Evolutionary conservation across 2,797 vertebrate genomes (phyloP).

Genomic region (Esox masquinongy): DNA sequence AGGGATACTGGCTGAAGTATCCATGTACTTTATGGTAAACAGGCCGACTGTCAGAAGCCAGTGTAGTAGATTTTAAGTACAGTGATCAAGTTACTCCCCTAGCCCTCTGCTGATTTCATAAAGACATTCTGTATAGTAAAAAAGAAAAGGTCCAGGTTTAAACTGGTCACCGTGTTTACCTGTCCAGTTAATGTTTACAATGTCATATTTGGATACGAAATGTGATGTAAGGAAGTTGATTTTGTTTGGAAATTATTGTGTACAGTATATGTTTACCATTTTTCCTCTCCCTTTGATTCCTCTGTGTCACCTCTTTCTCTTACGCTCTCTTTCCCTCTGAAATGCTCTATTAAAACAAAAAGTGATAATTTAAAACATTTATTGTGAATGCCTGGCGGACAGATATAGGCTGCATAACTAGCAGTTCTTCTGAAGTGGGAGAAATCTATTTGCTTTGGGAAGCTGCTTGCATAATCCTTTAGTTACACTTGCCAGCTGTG

Average conservation of each 20-base stretch:
- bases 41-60: not conserved
- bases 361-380: conserved; percentile 58
- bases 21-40: conserved; percentile 53
- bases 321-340: conserved; percentile 43
- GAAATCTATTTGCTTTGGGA: conserved; percentile 86
- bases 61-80: not conserved
- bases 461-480: conserved; percentile 91
- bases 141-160: not conserved
- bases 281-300: conserved; percentile 13
- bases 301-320: not conserved
- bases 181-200: not conserved
- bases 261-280: not conserved
- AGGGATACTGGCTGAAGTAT: conserved; percentile 40
- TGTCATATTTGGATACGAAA: not conserved
- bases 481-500: conserved; percentile 92
- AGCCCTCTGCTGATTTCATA: not conserved
- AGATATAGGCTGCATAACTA: conserved; percentile 76
- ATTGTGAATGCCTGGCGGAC: conserved; percentile 77
- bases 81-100: not conserved
- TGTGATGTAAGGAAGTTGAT: not conserved
- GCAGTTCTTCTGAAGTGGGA: conserved; percentile 80
- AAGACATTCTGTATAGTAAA: not conserved
- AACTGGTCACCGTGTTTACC: not conserved
- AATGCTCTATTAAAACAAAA: conserved; percentile 72
- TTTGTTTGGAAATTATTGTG: not conserved